Evolutionary conservation across 2,888 invertebrate species (phyloP), one percentile per base, ranked within the genome.

Genomic region (Nebria brevicollis): DNA sequence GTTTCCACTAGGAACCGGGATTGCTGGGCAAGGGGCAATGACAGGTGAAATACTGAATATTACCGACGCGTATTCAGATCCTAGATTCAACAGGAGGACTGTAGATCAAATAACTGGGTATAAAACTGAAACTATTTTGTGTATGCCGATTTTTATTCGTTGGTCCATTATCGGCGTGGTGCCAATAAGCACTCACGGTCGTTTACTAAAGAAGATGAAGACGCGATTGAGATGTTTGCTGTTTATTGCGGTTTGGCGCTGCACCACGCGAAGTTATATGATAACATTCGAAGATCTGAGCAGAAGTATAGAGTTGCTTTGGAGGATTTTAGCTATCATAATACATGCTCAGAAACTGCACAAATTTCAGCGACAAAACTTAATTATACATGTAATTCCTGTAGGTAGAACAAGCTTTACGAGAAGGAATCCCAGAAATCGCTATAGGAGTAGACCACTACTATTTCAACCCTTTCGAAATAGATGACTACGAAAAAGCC

Each of bases 71-170:
- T 96, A 96, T 87, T 91, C 93, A 0, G 96, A 96, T 88, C 89
- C 91, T 0, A 90, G 95, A 82, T 96, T 96, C 87, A 95, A 96
- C 87, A 91, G 94, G 73, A 91, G 94, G 73, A 91, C 92, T 34
- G 92, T 94, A 0, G 94, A 94, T 86, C 93, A 93, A 86, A 88
- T 92, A 1, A 94, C 94, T 1, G 87, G 93, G 0, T 94, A 93
- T 85, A 92, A 91, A 84, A 96, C 96, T 0, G 91, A 92, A 83
- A 93, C 93, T 42, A 95, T 96, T 68, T 91, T 96, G 0, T 96
- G 96, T 88, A 96, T 96, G 96, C 97, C 96, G 0, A 94, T 97
- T 68, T 95, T 94, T 88, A 95, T 95, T 20, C 90, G 95, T 81
- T 94, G 94, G 64, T 92, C 91, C 82, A 93, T 96, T 8, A 96